Evolutionary conservation across 2,113 vertebrate genomes (phyloP).

Genomic region (Gasterosteus nipponicus): DNA sequence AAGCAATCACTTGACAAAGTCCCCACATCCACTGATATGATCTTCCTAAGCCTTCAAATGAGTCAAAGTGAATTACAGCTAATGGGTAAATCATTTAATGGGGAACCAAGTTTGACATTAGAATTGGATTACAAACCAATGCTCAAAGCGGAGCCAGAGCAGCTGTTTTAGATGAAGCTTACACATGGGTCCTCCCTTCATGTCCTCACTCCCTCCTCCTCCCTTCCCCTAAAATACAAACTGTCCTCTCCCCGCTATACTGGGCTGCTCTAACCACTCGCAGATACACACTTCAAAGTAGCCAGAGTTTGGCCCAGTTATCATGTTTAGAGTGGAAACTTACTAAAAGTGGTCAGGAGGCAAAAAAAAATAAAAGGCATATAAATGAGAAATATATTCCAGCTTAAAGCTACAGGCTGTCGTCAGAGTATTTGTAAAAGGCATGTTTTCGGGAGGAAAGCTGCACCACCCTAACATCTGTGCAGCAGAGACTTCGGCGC

Average conservation of each 20-base stretch:
- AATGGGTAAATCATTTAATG: slow-evolving; percentile 71
- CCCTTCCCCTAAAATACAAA: slow-evolving; percentile 52
- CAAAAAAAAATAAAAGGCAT: slow-evolving; percentile 13
- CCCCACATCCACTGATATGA: slow-evolving; percentile 58
- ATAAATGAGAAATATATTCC: slow-evolving; percentile 38
- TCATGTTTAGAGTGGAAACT: slow-evolving; percentile 65
- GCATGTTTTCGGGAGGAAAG: slow-evolving; percentile 27
- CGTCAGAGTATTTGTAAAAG: slow-evolving; percentile 15
- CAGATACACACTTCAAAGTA: slow-evolving; percentile 69
- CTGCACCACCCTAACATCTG: slow-evolving; percentile 58
- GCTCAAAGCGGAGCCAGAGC: slow-evolving; percentile 64
- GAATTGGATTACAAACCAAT: slow-evolving; percentile 67
- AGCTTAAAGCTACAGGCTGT: slow-evolving; percentile 30
- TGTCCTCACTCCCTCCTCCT: slow-evolving; percentile 22
- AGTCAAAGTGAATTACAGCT: slow-evolving; percentile 69
- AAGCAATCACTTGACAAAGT: slow-evolving; percentile 56
- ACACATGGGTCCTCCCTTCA: slow-evolving; percentile 60
- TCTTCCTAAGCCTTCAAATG: slow-evolving; percentile 52
- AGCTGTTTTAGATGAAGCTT: slow-evolving; percentile 75
- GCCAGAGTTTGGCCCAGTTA: slow-evolving; percentile 49
- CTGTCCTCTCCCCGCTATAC: slow-evolving; percentile 42
- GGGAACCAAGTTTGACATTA: slow-evolving; percentile 61
- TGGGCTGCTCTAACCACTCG: slow-evolving; percentile 45
- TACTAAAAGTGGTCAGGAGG: slow-evolving; percentile 54
- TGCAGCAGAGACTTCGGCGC: slow-evolving; percentile 20